These are phyloP conservation scores for Furcifer pardalis DNA, from an alignment of 2,797 vertebrate genomes.

Conservation along the genomic window DNA sequence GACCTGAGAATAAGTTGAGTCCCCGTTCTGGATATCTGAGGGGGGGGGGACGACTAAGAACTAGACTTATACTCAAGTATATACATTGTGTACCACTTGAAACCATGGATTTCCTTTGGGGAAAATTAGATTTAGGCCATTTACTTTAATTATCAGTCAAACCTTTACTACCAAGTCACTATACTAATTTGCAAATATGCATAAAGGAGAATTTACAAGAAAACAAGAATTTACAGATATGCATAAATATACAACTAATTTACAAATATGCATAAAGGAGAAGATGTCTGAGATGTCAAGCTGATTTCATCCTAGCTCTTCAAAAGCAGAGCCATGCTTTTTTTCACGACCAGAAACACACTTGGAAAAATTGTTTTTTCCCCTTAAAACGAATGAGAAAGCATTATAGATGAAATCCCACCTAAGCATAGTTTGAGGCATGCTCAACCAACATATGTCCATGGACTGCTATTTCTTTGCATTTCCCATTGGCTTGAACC, in stretches of 20 bases:
- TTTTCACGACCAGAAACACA: not conserved
- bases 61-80: too few species aligned
- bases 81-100: too few species aligned
- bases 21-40: too few species aligned
- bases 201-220: too few species aligned
- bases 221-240: too few species aligned
- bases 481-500: not conserved
- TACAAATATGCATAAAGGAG: not conserved
- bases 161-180: not conserved
- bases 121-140: too few species aligned
- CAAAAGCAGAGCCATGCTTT: not conserved
- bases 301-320: constrained; percentile 3
- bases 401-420: not conserved
- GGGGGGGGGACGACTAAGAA: too few species aligned
- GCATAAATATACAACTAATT: not conserved
- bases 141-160: not conserved
- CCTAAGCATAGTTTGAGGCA: not conserved
- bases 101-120: too few species aligned
- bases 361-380: too few species aligned
- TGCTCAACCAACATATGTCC: not conserved
- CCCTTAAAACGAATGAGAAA: not conserved
- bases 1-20: too few species aligned
- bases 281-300: not conserved
- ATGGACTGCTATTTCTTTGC: not conserved
- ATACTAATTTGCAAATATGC: not conserved